Conservation (phyloP, 2,888 invertebrate genomes). For the Melanchra persicariae region DNA sequence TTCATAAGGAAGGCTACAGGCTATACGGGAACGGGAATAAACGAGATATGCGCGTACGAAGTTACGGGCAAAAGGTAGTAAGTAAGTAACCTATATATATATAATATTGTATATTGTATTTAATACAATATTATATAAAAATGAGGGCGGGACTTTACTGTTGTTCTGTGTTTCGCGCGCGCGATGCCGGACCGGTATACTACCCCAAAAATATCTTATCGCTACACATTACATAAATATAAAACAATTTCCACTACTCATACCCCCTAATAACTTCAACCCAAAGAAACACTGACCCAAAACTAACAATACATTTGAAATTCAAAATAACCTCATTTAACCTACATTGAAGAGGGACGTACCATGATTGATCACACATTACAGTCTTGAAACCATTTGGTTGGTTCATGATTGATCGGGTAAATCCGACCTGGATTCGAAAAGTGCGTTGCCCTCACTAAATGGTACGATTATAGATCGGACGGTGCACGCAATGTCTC, state of each 20-base stretch:
- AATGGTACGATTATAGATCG: constrained; percentile 56
- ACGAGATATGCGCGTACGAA: too few species aligned
- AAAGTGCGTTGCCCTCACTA: constrained; percentile 66
- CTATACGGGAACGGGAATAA: too few species aligned
- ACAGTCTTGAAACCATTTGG: constrained; percentile 59
- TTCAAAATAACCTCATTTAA: constrained; percentile 57
- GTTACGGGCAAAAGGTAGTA: too few species aligned
- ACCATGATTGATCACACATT: constrained; percentile 72
- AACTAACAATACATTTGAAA: constrained; percentile 22
- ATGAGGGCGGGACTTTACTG: too few species aligned
- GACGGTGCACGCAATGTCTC: constrained; percentile 43
- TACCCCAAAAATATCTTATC: too few species aligned
- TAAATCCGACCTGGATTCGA: constrained; percentile 60
- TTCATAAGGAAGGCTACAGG: too few species aligned
- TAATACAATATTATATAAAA: too few species aligned
- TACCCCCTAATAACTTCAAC: constrained; percentile 2
- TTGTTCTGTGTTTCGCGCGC: too few species aligned
- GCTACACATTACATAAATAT: too few species aligned
- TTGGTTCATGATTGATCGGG: constrained; percentile 73
- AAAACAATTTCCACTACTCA: constrained; percentile 13
- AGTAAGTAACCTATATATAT: too few species aligned
- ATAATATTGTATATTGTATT: too few species aligned
- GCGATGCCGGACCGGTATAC: too few species aligned
- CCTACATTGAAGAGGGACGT: constrained; percentile 58
- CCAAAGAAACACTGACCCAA: constrained; percentile 41